Evolutionary conservation across 2,888 invertebrate species (phyloP).

Genomic region (Gisinianus flammeolus): DNA sequence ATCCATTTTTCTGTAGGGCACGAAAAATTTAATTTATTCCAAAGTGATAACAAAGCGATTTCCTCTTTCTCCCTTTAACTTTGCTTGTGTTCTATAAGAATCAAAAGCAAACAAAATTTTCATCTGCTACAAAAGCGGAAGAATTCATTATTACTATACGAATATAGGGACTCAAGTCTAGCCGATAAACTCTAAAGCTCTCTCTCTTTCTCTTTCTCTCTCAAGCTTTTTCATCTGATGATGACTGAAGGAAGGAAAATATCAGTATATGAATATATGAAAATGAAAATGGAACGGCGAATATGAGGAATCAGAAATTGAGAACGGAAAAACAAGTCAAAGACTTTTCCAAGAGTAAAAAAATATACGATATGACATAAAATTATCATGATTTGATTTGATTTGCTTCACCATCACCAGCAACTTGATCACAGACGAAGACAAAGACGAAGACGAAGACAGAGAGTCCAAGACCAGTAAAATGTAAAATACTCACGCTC

Average conservation of each 20-base stretch:
- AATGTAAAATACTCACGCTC: no score
- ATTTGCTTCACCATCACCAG: no score
- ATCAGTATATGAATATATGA: no score
- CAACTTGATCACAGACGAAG: no score
- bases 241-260: no score
- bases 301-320: neutral
- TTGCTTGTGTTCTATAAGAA: slow-evolving; percentile 39
- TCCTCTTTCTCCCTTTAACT: slow-evolving; percentile 44
- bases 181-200: neutral
- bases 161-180: neutral
- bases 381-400: no score
- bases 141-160: slow-evolving; percentile 37
- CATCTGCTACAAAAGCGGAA: slow-evolving; percentile 34
- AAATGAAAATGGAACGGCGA: slow-evolving; percentile 5
- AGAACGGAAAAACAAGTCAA: neutral
- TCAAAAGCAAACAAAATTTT: slow-evolving; percentile 53
- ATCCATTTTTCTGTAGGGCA: slow-evolving; percentile 58
- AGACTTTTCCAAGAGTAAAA: neutral
- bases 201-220: no score
- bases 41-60: slow-evolving; percentile 59
- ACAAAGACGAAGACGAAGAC: no score
- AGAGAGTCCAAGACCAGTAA: no score
- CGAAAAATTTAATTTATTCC: slow-evolving; percentile 59
- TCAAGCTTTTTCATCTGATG: no score
- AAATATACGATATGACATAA: neutral